A percentile compares a stretch with the other conserved stretches of the same genome.
phyloP scores from a whole-genome alignment of 2,888 invertebrate species.

The Dynastes grantii region DNA sequence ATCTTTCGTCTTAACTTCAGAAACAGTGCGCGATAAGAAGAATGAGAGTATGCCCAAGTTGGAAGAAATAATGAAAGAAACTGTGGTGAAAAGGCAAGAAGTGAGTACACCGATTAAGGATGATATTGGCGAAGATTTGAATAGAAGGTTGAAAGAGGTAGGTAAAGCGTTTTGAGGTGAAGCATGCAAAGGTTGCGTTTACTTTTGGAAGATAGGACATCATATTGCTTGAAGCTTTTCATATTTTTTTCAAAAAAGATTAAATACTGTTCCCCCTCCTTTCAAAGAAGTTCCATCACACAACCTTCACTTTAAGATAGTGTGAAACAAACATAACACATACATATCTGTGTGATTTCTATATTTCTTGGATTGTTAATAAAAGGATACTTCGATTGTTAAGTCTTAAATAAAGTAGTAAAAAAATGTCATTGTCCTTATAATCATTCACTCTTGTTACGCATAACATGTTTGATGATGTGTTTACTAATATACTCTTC shows the following conservation, averaged over 20 bases:
- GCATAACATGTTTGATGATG: constrained; percentile 21
- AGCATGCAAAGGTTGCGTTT: constrained; percentile 63
- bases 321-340: no score
- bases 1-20: constrained; percentile 73
- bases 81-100: constrained; percentile 53
- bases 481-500: constrained; percentile 26
- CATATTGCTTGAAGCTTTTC: constrained; percentile 67
- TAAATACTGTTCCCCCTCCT: neutral
- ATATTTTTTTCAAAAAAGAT: neutral
- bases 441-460: neutral
- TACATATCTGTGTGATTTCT: no score
- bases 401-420: neutral
- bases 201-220: neutral
- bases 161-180: constrained; percentile 67
- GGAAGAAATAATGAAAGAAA: constrained; percentile 55
- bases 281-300: neutral
- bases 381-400: neutral
- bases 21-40: constrained; percentile 69
- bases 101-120: constrained; percentile 54
- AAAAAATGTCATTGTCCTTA: neutral
- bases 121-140: constrained; percentile 65
- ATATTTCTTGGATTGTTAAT: neutral
- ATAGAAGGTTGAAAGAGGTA: constrained; percentile 71
- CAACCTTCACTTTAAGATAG: no score
- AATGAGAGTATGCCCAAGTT: constrained; percentile 55